A percentile compares a stretch with the other conserved stretches of the same genome.
Conservation (phyloP, 2,113 vertebrate genomes). For the Carettochelys insculpta region DNA sequence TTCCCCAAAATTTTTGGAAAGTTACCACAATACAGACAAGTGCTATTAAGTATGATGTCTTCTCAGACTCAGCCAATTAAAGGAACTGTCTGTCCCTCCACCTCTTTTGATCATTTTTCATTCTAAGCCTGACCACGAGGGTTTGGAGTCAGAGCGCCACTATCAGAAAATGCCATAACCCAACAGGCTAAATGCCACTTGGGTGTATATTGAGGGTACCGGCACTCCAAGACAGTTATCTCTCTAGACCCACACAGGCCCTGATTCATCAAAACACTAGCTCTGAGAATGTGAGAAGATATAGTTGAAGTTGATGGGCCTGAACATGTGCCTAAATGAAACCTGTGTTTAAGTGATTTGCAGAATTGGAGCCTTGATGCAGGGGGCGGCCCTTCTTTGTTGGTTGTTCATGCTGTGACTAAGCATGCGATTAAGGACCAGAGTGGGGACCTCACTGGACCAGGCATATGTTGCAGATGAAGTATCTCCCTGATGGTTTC, state of each 20-base stretch:
- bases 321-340: neutral
- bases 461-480: rapidly evolving
- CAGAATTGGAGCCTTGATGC: neutral
- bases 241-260: neutral
- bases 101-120: neutral
- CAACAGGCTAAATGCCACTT: neutral
- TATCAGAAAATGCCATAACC: neutral
- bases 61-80: neutral
- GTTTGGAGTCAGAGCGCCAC: neutral
- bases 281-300: neutral
- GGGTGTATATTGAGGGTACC: neutral
- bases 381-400: neutral
- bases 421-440: neutral
- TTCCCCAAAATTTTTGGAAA: neutral
- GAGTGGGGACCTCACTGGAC: neutral
- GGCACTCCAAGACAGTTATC: neutral
- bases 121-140: neutral
- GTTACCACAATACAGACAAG: neutral
- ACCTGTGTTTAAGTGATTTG: neutral
- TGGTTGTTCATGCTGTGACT: neutral
- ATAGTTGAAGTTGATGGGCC: neutral
- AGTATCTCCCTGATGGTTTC: rapidly evolving
- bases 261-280: neutral
- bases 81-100: neutral
- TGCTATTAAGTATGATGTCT: neutral